These are phyloP conservation scores for Cuniculus paca DNA, from an alignment of 2,797 vertebrate species.

Conservation along the genomic window DNA sequence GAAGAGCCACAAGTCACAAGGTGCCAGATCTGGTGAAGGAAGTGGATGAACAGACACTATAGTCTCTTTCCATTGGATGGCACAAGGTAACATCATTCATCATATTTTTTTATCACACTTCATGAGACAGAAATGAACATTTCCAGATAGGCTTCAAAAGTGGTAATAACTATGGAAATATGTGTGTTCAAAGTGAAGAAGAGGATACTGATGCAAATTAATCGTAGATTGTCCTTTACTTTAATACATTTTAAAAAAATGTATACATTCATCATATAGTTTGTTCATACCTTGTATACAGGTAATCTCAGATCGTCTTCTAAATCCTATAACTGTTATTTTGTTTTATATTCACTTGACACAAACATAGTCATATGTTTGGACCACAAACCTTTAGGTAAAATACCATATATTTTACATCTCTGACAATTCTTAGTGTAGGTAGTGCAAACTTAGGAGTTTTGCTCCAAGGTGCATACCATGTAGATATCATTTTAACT, in stretches of 20 bases:
- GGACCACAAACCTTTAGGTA: not conserved
- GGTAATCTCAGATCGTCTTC: not conserved
- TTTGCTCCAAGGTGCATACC: slow-evolving; percentile 32
- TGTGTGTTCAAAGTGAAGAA: not conserved
- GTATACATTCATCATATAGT: not conserved
- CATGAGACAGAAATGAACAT: not conserved
- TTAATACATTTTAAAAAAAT: not conserved
- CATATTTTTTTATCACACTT: not conserved
- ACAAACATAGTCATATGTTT: not conserved
- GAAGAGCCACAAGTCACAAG: not conserved
- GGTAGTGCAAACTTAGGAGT: slow-evolving; percentile 47
- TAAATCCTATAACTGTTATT: not conserved
- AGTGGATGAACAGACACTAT: not conserved
- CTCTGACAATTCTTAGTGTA: slow-evolving; percentile 19
- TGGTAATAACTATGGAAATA: not conserved
- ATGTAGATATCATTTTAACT: slow-evolving; percentile 56
- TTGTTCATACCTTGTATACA: not conserved
- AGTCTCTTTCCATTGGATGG: not conserved
- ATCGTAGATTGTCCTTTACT: not conserved
- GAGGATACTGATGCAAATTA: not conserved
- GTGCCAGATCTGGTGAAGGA: not conserved
- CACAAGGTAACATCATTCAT: not conserved
- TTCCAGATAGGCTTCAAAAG: not conserved
- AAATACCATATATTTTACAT: slow-evolving; percentile 21
- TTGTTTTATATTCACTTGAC: not conserved